Evolutionary conservation across 1,140 invertebrate genomes (phyloP).

Genomic region (Grapholita molesta): DNA sequence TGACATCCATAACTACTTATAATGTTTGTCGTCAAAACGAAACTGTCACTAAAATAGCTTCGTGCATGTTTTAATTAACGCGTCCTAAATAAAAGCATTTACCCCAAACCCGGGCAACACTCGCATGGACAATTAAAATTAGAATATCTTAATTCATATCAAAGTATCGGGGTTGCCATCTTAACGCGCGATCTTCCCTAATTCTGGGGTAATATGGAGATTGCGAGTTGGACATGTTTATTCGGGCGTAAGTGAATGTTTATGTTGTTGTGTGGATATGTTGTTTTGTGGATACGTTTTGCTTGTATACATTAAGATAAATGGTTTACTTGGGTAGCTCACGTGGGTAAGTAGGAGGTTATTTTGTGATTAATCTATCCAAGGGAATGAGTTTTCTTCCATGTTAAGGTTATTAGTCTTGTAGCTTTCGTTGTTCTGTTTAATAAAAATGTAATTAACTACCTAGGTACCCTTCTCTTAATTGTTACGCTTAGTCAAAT

Average conservation of each 20-base stretch:
- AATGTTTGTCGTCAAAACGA: background rate
- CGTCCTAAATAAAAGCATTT: conserved; percentile 34
- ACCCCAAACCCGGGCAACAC: conserved; percentile 44
- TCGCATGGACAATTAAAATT: conserved; percentile 67
- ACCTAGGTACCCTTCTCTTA: too few species aligned
- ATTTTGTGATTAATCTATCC: background rate
- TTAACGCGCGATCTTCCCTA: conserved; percentile 71
- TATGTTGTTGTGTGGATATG: conserved; percentile 37
- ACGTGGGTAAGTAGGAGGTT: background rate
- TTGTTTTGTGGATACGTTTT: conserved; percentile 17
- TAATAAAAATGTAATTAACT: too few species aligned
- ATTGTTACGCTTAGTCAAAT: too few species aligned
- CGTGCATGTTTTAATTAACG: background rate
- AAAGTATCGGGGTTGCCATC: conserved; percentile 73
- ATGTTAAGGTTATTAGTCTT: too few species aligned
- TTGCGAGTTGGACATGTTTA: conserved; percentile 68
- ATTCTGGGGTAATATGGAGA: conserved; percentile 65
- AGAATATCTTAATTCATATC: conserved; percentile 78
- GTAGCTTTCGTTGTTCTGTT: too few species aligned
- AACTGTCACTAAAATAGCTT: background rate
- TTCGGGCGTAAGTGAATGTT: conserved; percentile 65
- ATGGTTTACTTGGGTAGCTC: background rate
- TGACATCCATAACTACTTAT: too few species aligned
- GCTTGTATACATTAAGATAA: background rate
- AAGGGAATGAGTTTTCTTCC: background rate